phyloP scores from a whole-genome alignment of 2,113 vertebrate species.

The Pseudorectes ferrugineus region DNA sequence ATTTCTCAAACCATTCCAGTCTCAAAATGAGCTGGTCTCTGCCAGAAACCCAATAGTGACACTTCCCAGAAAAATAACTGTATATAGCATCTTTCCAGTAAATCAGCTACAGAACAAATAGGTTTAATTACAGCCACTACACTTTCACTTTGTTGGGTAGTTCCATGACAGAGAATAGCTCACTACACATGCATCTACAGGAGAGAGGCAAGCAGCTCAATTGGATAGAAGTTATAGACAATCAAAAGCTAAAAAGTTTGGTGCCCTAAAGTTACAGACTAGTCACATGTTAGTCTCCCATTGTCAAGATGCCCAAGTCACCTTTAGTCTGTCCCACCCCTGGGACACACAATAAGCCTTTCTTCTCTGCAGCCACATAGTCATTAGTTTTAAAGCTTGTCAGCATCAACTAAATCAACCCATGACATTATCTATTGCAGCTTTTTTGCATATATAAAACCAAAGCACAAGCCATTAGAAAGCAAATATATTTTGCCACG shows the following conservation, averaged over 20 bases:
- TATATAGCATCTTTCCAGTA: not conserved
- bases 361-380: not conserved
- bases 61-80: not conserved
- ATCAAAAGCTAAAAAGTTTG: not conserved
- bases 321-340: not conserved
- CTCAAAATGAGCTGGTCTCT: not conserved
- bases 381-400: not conserved
- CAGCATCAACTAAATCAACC: not conserved
- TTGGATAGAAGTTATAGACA: not conserved
- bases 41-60: not conserved
- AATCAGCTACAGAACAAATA: not conserved
- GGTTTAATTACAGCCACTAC: not conserved
- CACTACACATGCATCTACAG: rapidly evolving
- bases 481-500: not conserved
- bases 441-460: not conserved
- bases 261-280: not conserved
- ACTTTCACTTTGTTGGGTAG: not conserved
- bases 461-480: not conserved
- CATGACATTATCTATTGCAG: not conserved
- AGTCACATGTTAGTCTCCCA: not conserved
- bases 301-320: not conserved
- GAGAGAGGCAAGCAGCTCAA: not conserved
- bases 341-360: not conserved
- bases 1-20: constrained; percentile 16
- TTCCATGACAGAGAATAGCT: not conserved